phyloP scores from a whole-genome alignment of 2,113 vertebrate species.

The Ellobius talpinus region DNA sequence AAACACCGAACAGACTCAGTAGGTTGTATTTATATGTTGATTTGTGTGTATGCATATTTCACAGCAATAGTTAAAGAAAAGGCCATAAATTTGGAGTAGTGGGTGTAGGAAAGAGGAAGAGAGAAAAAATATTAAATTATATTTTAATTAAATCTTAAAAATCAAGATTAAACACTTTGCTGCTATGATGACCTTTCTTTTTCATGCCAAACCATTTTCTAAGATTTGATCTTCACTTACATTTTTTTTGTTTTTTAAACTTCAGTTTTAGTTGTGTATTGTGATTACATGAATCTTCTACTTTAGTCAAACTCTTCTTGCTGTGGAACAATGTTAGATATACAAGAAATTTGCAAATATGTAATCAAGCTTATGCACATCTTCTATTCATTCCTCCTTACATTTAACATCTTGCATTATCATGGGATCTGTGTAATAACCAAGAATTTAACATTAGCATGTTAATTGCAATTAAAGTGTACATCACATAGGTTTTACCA shows the following conservation, averaged over 20 bases:
- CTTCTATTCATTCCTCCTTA: neutral
- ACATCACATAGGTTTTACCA: neutral
- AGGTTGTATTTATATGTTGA: no score
- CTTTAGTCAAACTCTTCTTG: neutral
- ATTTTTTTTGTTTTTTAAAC: neutral
- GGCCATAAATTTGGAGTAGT: rapidly evolving
- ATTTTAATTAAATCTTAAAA: neutral
- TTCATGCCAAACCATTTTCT: neutral
- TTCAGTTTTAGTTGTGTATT: neutral
- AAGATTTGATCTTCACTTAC: neutral
- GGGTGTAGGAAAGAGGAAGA: neutral
- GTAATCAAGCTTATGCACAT: neutral
- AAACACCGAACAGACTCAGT: neutral
- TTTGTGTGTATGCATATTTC: neutral
- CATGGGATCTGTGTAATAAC: neutral
- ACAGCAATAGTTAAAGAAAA: neutral
- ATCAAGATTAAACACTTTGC: neutral
- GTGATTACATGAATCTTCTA: neutral
- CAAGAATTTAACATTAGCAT: neutral
- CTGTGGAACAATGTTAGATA: constrained; percentile 21
- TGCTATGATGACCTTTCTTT: neutral
- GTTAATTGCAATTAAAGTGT: neutral
- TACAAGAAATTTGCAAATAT: neutral
- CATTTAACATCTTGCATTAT: neutral
- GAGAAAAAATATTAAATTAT: neutral